Percentiles rank a stretch among this genome's conserved stretches.
phyloP scores from a whole-genome alignment of 2,888 invertebrate genomes.

The Phalangium opilio region DNA sequence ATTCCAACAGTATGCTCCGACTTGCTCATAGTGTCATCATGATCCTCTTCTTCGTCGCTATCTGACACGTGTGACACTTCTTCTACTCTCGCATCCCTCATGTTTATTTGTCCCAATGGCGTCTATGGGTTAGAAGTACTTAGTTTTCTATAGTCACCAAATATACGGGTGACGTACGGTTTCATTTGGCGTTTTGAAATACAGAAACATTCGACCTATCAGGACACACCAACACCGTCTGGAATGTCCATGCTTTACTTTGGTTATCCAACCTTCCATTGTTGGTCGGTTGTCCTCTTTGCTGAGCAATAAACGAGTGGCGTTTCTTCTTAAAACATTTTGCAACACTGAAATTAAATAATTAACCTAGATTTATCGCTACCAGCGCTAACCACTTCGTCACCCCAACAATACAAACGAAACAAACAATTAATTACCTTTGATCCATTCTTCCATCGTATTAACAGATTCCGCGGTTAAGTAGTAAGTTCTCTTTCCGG shows the following conservation, averaged over 20 bases:
- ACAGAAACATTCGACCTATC: conserved; percentile 87
- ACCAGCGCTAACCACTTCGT: too few relatives aligned
- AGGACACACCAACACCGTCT: conserved; percentile 94
- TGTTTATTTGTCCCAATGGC: conserved; percentile 85
- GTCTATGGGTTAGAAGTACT: conserved; percentile 45
- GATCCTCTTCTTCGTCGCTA: conserved; percentile 15
- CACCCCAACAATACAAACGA: too few relatives aligned
- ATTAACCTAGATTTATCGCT: too few relatives aligned
- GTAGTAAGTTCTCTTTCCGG: conserved; percentile 45
- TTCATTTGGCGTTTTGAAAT: conserved; percentile 84
- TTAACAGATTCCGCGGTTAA: conserved; percentile 84
- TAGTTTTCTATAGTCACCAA: neutral
- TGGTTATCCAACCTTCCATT: conserved; percentile 88
- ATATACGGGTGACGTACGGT: conserved; percentile 47
- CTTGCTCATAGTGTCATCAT: conserved; percentile 32
- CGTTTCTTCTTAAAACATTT: conserved; percentile 81
- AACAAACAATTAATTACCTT: conserved; percentile 30
- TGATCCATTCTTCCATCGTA: conserved; percentile 91
- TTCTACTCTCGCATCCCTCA: conserved; percentile 86
- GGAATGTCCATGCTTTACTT: conserved; percentile 93
- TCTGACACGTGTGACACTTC: conserved; percentile 77
- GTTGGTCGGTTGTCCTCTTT: conserved; percentile 86
- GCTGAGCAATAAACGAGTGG: conserved; percentile 71
- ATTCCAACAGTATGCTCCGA: conserved; percentile 66
- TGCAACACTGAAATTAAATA: conserved; percentile 42